Evolutionary conservation across 2,113 vertebrate genomes (phyloP).

Genomic region (Promerops cafer): DNA sequence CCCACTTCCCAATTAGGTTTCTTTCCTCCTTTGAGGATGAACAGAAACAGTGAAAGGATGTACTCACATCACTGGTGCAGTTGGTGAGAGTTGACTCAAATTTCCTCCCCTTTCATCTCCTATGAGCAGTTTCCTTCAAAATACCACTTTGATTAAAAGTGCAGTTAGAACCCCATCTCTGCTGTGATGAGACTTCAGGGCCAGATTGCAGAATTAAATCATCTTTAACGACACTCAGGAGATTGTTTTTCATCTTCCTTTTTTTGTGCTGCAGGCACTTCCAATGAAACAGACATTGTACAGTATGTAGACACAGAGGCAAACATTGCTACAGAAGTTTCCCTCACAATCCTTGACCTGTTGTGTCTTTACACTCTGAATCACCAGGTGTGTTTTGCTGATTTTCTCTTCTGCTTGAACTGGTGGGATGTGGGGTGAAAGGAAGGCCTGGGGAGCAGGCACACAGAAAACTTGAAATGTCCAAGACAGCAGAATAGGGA

Average conservation of each 20-base stretch:
- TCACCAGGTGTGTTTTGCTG: constrained; percentile 80
- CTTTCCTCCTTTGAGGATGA: not conserved
- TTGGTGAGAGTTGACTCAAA: not conserved
- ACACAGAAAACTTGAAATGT: not conserved
- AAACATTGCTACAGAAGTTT: constrained; percentile 90
- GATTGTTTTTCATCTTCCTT: not conserved
- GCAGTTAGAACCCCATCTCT: not conserved
- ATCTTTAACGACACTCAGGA: not conserved
- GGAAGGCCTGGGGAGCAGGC: not conserved
- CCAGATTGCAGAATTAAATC: not conserved
- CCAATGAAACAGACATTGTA: constrained; percentile 84
- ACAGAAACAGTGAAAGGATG: not conserved
- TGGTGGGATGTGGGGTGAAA: not conserved
- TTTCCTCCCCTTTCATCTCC: not conserved
- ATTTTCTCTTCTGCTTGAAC: not conserved
- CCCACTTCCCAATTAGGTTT: not conserved
- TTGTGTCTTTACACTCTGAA: constrained; percentile 89
- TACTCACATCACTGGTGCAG: not conserved
- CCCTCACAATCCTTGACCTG: constrained; percentile 89
- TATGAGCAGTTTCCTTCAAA: not conserved
- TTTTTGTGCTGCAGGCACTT: constrained; percentile 63
- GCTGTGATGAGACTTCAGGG: not conserved
- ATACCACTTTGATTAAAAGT: not conserved
- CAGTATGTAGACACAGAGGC: constrained; percentile 92
- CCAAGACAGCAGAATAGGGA: not conserved